Evolutionary conservation across 2,113 vertebrate species (phyloP).

Genomic region (Seriola quinqueradiata): DNA sequence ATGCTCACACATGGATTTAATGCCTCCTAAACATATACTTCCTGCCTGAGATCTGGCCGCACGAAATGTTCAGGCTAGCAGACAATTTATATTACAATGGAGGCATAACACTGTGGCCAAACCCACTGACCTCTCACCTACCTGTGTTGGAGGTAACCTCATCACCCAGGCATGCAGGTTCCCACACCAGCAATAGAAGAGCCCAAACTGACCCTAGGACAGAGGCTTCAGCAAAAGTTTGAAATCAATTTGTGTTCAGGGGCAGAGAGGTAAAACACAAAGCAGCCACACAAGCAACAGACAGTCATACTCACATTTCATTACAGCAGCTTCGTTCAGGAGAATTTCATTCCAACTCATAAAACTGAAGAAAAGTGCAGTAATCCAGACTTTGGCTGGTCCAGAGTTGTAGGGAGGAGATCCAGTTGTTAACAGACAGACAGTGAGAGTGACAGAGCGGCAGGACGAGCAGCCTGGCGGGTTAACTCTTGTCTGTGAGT

Average conservation of each 20-base stretch:
- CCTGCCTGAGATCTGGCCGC: background rate
- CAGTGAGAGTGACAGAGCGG: background rate
- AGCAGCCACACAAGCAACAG: background rate
- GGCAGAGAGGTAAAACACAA: background rate
- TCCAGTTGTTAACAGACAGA: background rate
- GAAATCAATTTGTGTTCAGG: background rate
- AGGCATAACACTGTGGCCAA: background rate
- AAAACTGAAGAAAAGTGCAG: conserved; percentile 4
- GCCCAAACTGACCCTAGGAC: conserved; percentile 59
- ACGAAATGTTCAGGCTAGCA: background rate
- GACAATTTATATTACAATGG: background rate
- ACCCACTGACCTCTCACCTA: conserved; percentile 45
- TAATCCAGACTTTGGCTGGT: background rate
- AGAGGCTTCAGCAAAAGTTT: conserved; percentile 50
- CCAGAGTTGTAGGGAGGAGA: background rate
- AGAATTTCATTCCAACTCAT: conserved; percentile 47
- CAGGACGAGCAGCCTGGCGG: background rate
- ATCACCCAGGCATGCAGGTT: conserved; percentile 60
- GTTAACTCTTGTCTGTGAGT: conserved; percentile 16
- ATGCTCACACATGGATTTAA: background rate
- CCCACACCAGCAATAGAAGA: conserved; percentile 66
- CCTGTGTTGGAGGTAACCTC: conserved; percentile 69
- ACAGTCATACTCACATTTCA: conserved; percentile 71
- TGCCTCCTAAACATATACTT: background rate
- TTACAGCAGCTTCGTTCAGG: conserved; percentile 57